Evolutionary conservation across 1,140 invertebrate species (phyloP), one percentile per base, ranked within the genome.

Genomic region (Choristoneura fumiferana): DNA sequence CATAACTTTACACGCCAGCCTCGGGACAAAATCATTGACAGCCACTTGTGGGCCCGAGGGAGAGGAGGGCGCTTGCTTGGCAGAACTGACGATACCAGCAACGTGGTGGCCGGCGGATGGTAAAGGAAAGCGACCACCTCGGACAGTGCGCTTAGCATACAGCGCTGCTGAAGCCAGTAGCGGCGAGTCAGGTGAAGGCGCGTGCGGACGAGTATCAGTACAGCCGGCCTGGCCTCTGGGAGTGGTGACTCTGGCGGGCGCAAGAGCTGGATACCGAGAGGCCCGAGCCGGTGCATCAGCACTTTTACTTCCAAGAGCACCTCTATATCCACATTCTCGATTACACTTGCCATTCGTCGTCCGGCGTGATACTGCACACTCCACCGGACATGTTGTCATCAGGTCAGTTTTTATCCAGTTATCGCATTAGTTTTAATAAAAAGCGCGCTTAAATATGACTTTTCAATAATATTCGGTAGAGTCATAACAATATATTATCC

Each of bases 41-140:
- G 94, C 95, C 0, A 94, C 95, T 1, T 98, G 96, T 84, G 96
- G 94, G 71, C 96, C 96, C 0, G 95, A 96, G 77, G 95, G 94
- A 1, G 95, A 96, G 66, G 96, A 97, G 71, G 96, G 96, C 0
- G 96, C 96, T 0, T 98, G 97, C 71, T 89, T 98, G 38, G 96
- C 96, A 1, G 95, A 96, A 71, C 58, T 92, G 34, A 90, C 91
- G 0, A 92, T 98, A 6, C 97, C 97, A 0, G 93, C 95, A 0
- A 91, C 92, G 37, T 98, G 96, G 96, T 98, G 96, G 96, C 94
- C 96, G 4, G 92, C 94, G 0, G 91, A 91, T 66, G 91, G 92
- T 6, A 91, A 91, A 33, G 91, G 81, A 69, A 91, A 81, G 76
- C 90, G 79, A 69, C 91, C 87, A 67, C 94, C 86, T 33, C 90